Evolutionary conservation across 1,140 invertebrate species (phyloP), one percentile per base, ranked within the genome.

Genomic region (Magallana angulata): DNA sequence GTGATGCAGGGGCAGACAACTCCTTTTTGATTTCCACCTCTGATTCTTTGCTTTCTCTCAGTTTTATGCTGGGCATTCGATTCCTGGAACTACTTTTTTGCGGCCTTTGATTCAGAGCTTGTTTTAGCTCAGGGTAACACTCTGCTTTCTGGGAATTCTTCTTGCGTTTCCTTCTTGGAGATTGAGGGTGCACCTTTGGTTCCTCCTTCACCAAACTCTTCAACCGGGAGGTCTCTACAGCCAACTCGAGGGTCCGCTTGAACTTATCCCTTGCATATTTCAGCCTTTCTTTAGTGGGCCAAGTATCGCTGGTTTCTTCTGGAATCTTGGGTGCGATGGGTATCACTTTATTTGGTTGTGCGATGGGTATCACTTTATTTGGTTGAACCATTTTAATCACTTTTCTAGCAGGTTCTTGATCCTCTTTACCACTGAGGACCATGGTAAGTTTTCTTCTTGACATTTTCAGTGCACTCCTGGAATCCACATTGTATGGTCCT

Each of bases 231-330:
- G 88, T 87, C 30, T 89, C 85, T 24, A 90, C 71, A 62, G 91
- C 89, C 76, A 86, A 89, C 30, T 87, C 85, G 16, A 92, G 57
- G 2, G 87, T 89, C 56, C 85, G 76, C 64, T 87, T 90, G 64
- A 92, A 92, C 59, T 89, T 83, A 36, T 87, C 89, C 36, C 91
- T 82, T 11, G 89, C 90, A 62, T 89, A 88, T 84, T 90, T 90
- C 48, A 92, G 87, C 64, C 85, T 88, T 57, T 90, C 89, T 84
- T 89, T 89, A 18, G 89, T 82, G 5, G 88, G 89, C 85, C 88
- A 89, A 4, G 14, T 16, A 4, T 82, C 48, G 16, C 48, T 30
- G 36, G n/a, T 82, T 57, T 82, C 57, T 12, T 76, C 8, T 12
- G 24, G 36, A 11, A 76, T 12, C 30, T 76, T 76, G 4, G 68